These are phyloP conservation scores for Sphaerodactylus townsendi DNA, from an alignment of 2,113 vertebrate genomes.

Conservation along the genomic window DNA sequence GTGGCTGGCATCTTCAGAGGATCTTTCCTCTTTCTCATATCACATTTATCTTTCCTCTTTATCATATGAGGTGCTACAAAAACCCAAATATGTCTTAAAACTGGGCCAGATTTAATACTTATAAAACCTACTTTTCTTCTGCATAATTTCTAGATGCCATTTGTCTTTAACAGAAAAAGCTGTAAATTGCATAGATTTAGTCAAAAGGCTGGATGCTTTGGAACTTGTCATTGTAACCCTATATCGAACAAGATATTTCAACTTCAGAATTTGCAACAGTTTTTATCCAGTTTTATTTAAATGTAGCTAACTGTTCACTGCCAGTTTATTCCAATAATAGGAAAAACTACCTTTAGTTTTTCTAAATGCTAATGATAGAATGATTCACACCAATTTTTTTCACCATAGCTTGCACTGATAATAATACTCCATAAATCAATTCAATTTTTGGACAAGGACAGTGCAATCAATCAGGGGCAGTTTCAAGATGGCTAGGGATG, in stretches of 20 bases:
- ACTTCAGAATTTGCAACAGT: background rate
- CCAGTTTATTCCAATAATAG: conserved; percentile 12
- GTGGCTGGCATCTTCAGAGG: too few relatives aligned
- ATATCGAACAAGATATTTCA: background rate
- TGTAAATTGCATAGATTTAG: background rate
- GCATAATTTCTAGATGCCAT: background rate
- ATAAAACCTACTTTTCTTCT: accelerated
- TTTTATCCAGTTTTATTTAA: background rate
- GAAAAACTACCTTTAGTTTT: background rate
- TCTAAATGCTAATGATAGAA: conserved; percentile 20
- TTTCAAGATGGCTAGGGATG: too few relatives aligned
- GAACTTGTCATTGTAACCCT: background rate
- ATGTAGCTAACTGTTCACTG: background rate
- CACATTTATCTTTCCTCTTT: too few relatives aligned
- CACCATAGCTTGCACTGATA: background rate
- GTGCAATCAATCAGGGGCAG: too few relatives aligned
- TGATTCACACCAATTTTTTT: background rate
- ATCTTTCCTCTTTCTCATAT: too few relatives aligned
- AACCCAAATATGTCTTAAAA: background rate
- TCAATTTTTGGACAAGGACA: background rate
- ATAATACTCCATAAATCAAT: background rate
- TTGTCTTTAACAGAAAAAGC: background rate
- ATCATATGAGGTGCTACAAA: too few relatives aligned
- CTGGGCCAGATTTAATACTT: background rate
- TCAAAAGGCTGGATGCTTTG: background rate